phyloP scores from a whole-genome alignment of 2,888 invertebrate genomes.

The Netelia melanura region DNA sequence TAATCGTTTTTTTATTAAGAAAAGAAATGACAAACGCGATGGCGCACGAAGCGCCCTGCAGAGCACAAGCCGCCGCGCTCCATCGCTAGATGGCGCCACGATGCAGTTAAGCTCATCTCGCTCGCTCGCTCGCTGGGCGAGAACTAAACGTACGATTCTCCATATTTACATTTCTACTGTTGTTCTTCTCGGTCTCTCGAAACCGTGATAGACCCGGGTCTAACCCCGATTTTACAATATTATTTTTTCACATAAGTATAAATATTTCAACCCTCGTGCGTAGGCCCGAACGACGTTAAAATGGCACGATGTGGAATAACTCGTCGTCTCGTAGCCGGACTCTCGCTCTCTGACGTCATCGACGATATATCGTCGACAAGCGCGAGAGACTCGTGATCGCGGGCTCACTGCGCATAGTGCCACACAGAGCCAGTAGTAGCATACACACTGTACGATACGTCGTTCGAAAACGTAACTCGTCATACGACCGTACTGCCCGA shows the following conservation, averaged over 20 bases:
- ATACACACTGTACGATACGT: not conserved
- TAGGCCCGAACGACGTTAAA: not conserved
- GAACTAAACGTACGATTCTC: no score
- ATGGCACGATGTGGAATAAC: not conserved
- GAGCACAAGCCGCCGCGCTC: not conserved
- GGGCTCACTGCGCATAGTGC: slow-evolving; percentile 19
- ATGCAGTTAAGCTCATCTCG: no score
- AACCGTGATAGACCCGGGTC: no score
- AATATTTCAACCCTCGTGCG: not conserved
- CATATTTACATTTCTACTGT: no score
- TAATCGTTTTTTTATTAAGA: not conserved
- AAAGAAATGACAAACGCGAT: not conserved
- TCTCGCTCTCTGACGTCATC: slow-evolving; percentile 42
- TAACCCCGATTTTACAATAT: not conserved
- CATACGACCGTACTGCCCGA: not conserved
- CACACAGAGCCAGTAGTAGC: slow-evolving; percentile 8
- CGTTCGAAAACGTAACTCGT: slow-evolving; percentile 41
- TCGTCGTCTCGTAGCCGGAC: not conserved
- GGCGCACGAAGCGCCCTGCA: not conserved
- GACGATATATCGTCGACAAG: slow-evolving; percentile 38
- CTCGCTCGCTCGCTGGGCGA: no score
- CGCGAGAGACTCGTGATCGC: slow-evolving; percentile 36
- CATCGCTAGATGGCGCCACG: no score
- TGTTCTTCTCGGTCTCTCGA: no score
- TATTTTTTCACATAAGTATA: slow-evolving; percentile 1